Evolutionary conservation across 2,888 invertebrate genomes (phyloP).

Genomic region (Dendrolimus pini): DNA sequence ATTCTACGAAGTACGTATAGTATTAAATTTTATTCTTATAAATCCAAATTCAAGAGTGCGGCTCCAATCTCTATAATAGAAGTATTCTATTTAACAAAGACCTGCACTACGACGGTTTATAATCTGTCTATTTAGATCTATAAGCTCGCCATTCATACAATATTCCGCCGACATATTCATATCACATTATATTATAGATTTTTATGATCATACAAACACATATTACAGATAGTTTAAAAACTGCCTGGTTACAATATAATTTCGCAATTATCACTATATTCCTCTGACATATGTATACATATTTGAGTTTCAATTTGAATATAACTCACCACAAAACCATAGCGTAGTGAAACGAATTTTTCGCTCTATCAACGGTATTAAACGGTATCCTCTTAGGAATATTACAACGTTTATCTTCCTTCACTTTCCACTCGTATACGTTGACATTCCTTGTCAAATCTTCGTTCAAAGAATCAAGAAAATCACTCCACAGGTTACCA

Average conservation of each 20-base stretch:
- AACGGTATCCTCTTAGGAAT: constrained; percentile 24
- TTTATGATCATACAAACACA: constrained; percentile 1
- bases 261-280: neutral
- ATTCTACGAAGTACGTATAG: no score
- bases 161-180: neutral
- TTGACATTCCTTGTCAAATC: constrained; percentile 57
- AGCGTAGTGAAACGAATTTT: constrained; percentile 23
- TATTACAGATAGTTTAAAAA: constrained; percentile 6
- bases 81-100: no score
- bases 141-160: neutral
- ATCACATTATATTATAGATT: constrained; percentile 2
- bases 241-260: constrained; percentile 3
- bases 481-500: constrained; percentile 39
- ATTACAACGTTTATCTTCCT: constrained; percentile 15
- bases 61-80: no score
- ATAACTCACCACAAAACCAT: constrained; percentile 25
- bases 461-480: constrained; percentile 49
- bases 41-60: no score
- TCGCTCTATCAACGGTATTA: constrained; percentile 30
- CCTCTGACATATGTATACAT: neutral
- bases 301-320: neutral
- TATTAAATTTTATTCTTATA: no score
- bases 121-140: neutral
- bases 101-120: no score
- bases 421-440: constrained; percentile 36